These are phyloP conservation scores for Neolamprologus fasciatus DNA, from an alignment of 2,113 vertebrate species.

Conservation along the genomic window DNA sequence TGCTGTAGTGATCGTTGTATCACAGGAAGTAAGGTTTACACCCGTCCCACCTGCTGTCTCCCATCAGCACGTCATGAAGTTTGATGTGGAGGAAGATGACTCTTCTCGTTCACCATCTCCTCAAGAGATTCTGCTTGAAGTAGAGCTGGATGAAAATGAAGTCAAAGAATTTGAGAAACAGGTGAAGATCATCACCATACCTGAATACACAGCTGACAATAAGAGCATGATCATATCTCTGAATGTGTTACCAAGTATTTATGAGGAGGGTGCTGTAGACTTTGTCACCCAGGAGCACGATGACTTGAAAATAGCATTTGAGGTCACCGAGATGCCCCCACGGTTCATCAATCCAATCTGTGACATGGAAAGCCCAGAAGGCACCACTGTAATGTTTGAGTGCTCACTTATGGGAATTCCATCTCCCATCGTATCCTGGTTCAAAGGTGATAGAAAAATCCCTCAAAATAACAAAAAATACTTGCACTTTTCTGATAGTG, in stretches of 20 bases:
- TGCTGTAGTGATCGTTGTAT: conserved; percentile 78
- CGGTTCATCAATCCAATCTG: conserved; percentile 85
- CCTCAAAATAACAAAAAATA: conserved; percentile 76
- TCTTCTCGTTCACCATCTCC: conserved; percentile 92
- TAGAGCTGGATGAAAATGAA: conserved; percentile 93
- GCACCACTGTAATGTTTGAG: conserved; percentile 82
- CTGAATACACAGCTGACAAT: conserved; percentile 88
- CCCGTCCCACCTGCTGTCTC: conserved; percentile 85
- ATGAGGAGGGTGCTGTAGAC: conserved; percentile 75
- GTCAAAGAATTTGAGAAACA: conserved; percentile 96
- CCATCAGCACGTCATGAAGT: conserved; percentile 96
- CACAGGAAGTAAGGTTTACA: conserved; percentile 75
- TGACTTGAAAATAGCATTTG: conserved; percentile 89
- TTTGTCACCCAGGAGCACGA: conserved; percentile 72
- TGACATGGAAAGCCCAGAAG: conserved; percentile 79
- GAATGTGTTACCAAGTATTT: conserved; percentile 86
- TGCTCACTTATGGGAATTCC: conserved; percentile 90
- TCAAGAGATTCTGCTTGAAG: conserved; percentile 95
- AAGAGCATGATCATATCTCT: conserved; percentile 96
- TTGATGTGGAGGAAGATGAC: conserved; percentile 84
- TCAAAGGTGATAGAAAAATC: conserved; percentile 79
- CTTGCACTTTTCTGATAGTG: conserved; percentile 77
- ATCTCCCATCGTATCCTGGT: conserved; percentile 85
- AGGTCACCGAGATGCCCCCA: conserved; percentile 94
- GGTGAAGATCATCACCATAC: conserved; percentile 94